Percentiles rank a stretch among this genome's conserved stretches.
Evolutionary conservation across 2,113 vertebrate species (phyloP).

Genomic region (Leucoraja erinaceus): DNA sequence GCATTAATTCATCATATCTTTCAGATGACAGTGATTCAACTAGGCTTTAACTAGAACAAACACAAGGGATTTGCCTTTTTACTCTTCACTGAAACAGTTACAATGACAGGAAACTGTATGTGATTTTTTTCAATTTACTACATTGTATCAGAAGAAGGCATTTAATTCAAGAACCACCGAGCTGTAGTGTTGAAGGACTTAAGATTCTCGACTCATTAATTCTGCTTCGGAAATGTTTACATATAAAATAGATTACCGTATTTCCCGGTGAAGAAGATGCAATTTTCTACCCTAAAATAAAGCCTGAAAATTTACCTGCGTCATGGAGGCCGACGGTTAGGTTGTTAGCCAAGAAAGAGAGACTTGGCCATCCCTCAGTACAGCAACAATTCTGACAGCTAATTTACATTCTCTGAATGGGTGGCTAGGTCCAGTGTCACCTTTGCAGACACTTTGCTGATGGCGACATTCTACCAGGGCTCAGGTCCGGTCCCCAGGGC

Average conservation of each 20-base stretch:
- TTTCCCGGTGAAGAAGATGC: too few relatives aligned
- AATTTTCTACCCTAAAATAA: too few relatives aligned
- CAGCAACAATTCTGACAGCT: too few relatives aligned
- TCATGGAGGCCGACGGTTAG: too few relatives aligned
- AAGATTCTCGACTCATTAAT: not conserved
- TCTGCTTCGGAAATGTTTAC: not conserved
- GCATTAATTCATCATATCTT: constrained; percentile 25
- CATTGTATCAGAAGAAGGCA: not conserved
- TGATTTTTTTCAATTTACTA: not conserved
- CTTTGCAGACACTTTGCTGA: too few relatives aligned
- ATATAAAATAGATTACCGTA: not conserved
- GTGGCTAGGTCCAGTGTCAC: too few relatives aligned
- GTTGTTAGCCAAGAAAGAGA: too few relatives aligned
- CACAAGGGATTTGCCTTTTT: constrained; percentile 23
- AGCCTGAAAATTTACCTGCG: too few relatives aligned
- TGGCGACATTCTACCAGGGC: too few relatives aligned
- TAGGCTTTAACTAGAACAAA: constrained; percentile 17
- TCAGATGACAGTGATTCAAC: not conserved
- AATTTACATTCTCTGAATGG: too few relatives aligned
- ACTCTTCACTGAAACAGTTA: not conserved
- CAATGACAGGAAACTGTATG: not conserved
- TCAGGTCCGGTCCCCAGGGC: too few relatives aligned
- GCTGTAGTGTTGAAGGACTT: not conserved
- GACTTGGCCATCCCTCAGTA: too few relatives aligned
- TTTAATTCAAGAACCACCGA: not conserved